Evolutionary conservation across 2,888 invertebrate species (phyloP).

Genomic region (Tipula confusa): DNA sequence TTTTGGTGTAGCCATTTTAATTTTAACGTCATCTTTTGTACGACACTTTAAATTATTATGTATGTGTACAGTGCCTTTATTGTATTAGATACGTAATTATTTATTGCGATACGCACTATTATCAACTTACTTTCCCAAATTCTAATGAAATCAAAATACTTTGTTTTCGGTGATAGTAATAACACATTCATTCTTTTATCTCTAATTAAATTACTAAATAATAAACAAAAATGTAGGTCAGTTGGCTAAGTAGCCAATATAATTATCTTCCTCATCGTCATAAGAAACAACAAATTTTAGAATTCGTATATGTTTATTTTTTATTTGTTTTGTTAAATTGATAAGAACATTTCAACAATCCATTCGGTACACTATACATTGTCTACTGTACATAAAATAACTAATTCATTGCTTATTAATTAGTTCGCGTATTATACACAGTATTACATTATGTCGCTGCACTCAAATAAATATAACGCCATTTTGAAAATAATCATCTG

Average conservation of each 20-base stretch:
- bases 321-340: too few relatives aligned
- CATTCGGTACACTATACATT: background rate
- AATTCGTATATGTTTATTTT: background rate
- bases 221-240: background rate
- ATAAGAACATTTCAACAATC: background rate
- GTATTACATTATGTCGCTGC: background rate
- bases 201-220: background rate
- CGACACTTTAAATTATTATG: too few relatives aligned
- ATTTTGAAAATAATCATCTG: background rate
- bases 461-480: background rate
- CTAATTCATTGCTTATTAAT: background rate
- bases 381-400: background rate
- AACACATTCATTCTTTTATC: background rate
- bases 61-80: too few relatives aligned
- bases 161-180: background rate
- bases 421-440: background rate
- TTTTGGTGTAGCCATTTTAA: too few relatives aligned
- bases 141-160: background rate
- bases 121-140: background rate
- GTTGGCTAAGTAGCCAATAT: background rate
- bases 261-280: background rate
- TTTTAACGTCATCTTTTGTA: too few relatives aligned
- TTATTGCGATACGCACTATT: background rate
- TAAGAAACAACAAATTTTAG: background rate
- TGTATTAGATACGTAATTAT: background rate